Conservation (phyloP, 2,888 invertebrate genomes). For the Platypus cylindrus region DNA sequence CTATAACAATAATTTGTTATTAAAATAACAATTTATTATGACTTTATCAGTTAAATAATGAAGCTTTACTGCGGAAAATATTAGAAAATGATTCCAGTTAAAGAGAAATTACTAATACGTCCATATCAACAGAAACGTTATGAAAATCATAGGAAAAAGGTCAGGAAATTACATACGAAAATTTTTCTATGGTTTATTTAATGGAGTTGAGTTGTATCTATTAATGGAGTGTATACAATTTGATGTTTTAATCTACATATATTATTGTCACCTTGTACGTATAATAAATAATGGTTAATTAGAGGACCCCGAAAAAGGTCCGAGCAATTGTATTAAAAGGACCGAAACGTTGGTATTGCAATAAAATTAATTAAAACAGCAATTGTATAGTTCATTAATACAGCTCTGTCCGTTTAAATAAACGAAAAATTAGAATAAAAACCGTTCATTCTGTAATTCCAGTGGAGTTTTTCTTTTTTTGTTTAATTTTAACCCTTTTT, state of each 20-base stretch:
- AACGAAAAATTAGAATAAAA: not conserved
- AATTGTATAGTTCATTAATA: too few species aligned
- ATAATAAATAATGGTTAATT: not conserved
- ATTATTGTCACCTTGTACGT: not conserved
- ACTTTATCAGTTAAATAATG: too few species aligned
- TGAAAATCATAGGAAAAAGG: constrained; percentile 56
- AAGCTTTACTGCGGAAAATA: too few species aligned
- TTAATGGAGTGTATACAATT: too few species aligned
- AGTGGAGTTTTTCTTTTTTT: constrained; percentile 2
- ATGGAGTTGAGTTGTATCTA: not conserved
- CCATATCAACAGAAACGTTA: constrained; percentile 60
- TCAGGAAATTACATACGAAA: constrained; percentile 22
- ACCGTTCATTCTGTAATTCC: too few species aligned
- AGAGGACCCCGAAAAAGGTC: not conserved
- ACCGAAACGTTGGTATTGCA: too few species aligned
- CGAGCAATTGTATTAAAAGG: too few species aligned
- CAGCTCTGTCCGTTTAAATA: not conserved
- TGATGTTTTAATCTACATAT: too few species aligned
- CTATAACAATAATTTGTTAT: too few species aligned
- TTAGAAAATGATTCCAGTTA: constrained; percentile 61
- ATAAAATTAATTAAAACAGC: too few species aligned
- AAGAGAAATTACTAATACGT: constrained; percentile 55
- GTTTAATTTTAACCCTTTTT: too few species aligned
- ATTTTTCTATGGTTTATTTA: not conserved
- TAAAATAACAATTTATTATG: too few species aligned